Percentiles rank a stretch among this genome's conserved stretches.
Evolutionary conservation across 2,888 invertebrate species (phyloP).

Genomic region (Pammene aurita): DNA sequence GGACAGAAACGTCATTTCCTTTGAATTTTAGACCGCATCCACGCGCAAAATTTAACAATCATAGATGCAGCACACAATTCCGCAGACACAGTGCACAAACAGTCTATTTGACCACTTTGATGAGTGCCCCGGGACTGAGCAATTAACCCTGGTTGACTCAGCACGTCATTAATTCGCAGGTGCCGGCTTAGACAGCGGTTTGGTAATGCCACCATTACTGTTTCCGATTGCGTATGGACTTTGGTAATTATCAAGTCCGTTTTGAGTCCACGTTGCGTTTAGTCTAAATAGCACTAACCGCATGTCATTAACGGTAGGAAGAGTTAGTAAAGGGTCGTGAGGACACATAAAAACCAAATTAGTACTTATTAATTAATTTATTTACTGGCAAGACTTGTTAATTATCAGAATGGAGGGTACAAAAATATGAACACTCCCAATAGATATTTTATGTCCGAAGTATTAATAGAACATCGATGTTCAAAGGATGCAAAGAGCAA

Average conservation of each 20-base stretch:
- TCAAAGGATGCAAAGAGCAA: too few species aligned
- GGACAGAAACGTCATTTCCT: neutral
- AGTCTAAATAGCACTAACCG: conserved; percentile 1
- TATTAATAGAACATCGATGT: too few species aligned
- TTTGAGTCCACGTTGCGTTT: conserved; percentile 37
- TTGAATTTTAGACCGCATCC: neutral
- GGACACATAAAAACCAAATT: too few species aligned
- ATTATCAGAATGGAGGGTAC: too few species aligned
- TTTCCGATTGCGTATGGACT: conserved; percentile 40
- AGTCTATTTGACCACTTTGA: conserved; percentile 56
- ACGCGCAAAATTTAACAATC: conserved; percentile 25
- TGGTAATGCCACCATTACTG: conserved; percentile 50
- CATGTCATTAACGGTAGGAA: conserved; percentile 38
- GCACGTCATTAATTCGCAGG: conserved; percentile 68
- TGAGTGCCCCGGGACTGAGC: conserved; percentile 58
- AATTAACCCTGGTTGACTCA: conserved; percentile 66
- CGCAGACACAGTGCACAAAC: conserved; percentile 29
- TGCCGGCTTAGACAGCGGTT: conserved; percentile 58
- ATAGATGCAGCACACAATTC: conserved; percentile 27
- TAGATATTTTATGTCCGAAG: too few species aligned
- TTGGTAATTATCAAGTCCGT: conserved; percentile 37
- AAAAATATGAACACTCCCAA: too few species aligned
- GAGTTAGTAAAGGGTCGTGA: neutral
- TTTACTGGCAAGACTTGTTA: too few species aligned
- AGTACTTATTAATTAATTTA: too few species aligned